phyloP scores from a whole-genome alignment of 2,797 vertebrate species.

The Eulemur coronatus region DNA sequence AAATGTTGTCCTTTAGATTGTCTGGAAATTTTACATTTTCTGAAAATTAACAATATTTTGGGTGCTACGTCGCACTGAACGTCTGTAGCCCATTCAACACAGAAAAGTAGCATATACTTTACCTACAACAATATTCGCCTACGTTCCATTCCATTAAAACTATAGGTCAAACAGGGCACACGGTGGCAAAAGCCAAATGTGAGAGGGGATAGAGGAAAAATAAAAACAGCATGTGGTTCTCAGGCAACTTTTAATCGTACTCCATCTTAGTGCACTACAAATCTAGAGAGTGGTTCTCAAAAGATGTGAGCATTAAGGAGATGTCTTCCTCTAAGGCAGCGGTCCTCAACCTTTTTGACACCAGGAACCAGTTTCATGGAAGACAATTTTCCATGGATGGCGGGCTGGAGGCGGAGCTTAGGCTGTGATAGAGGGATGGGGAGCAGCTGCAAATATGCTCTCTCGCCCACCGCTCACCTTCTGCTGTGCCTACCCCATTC shows the following conservation, averaged over 20 bases:
- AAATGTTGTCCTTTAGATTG: background rate
- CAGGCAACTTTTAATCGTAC: background rate
- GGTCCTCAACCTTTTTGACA: too few relatives aligned
- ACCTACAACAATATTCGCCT: background rate
- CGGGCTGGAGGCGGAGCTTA: too few relatives aligned
- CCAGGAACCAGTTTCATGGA: too few relatives aligned
- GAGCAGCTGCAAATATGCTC: too few relatives aligned
- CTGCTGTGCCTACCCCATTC: too few relatives aligned
- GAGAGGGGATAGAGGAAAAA: background rate
- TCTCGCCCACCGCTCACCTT: too few relatives aligned
- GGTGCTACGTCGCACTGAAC: background rate
- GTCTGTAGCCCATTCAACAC: too few relatives aligned
- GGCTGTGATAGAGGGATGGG: too few relatives aligned
- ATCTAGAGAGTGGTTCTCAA: background rate
- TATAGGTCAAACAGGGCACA: background rate
- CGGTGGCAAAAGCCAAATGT: background rate
- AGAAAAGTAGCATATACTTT: background rate
- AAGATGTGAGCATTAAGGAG: background rate
- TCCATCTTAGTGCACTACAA: background rate
- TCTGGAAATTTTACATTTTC: constrained; percentile 1
- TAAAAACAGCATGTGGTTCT: background rate
- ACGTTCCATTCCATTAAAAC: background rate
- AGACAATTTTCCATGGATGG: too few relatives aligned
- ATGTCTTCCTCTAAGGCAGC: background rate
- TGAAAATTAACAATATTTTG: background rate